Percentiles rank a stretch among this genome's conserved stretches.
Conservation (phyloP, 2,888 invertebrate genomes). For the Eucera pruinosa region DNA sequence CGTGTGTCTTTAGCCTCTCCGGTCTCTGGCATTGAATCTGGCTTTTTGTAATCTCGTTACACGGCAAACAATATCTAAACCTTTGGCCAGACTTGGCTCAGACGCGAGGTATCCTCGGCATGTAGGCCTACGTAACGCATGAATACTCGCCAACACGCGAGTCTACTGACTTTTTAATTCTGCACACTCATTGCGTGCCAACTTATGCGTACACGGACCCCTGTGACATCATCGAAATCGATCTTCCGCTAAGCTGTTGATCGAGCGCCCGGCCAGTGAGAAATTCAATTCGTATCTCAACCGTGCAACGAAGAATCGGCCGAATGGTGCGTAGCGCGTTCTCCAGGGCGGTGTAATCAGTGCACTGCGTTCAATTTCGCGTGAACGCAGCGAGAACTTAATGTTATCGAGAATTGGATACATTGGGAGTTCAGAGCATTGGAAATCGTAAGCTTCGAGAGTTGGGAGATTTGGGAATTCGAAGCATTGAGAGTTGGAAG, state of each 20-base stretch:
- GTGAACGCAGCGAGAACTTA: no score
- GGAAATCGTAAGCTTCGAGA: no score
- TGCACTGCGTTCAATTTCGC: no score
- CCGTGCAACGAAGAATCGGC: no score
- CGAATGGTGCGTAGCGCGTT: no score
- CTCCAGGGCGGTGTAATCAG: no score
- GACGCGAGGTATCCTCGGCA: constrained; percentile 32
- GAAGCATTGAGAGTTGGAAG: no score
- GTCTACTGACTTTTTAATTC: constrained; percentile 41
- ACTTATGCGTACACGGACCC: constrained; percentile 21
- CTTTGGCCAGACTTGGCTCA: constrained; percentile 43
- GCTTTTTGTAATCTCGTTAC: constrained; percentile 40
- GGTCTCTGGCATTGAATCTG: constrained; percentile 23
- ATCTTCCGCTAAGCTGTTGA: constrained; percentile 26
- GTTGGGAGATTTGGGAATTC: no score
- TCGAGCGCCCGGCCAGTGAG: constrained; percentile 12
- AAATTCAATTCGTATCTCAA: no score
- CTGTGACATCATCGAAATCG: constrained; percentile 38
- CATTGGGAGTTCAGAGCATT: no score
- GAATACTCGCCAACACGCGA: constrained; percentile 19
- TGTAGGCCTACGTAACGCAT: constrained; percentile 27
- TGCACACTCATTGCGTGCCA: constrained; percentile 44
- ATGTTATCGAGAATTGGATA: no score
- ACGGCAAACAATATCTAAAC: constrained; percentile 22
- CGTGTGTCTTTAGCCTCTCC: no score